Evolutionary conservation across 2,797 vertebrate species (phyloP).

Genomic region (Halcyon chelicuti): DNA sequence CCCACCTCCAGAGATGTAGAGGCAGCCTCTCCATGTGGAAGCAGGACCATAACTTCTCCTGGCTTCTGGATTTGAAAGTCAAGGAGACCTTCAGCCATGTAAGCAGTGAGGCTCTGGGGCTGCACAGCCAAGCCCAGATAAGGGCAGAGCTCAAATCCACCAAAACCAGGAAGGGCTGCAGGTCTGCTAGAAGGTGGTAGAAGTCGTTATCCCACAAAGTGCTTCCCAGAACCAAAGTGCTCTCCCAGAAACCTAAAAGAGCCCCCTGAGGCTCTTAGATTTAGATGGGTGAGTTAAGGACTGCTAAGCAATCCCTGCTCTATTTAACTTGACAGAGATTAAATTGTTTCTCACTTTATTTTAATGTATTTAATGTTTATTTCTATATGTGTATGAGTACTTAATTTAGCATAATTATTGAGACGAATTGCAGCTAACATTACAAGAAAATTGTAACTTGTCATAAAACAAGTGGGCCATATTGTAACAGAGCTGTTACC

Average conservation of each 20-base stretch:
- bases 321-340: conserved; percentile 33
- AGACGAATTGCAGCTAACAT: conserved; percentile 79
- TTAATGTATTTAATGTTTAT: conserved; percentile 76
- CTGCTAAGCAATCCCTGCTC: neutral
- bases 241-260: neutral
- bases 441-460: conserved; percentile 86
- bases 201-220: neutral
- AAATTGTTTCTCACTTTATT: conserved; percentile 66
- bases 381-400: conserved; percentile 75
- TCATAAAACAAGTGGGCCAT: conserved; percentile 77
- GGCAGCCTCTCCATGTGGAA: neutral
- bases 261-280: neutral
- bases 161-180: neutral
- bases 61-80: neutral
- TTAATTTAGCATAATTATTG: conserved; percentile 83
- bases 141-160: neutral
- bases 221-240: neutral
- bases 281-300: neutral
- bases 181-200: neutral
- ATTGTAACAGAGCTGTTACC: conserved; percentile 72
- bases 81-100: neutral
- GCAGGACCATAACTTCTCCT: neutral
- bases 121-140: neutral
- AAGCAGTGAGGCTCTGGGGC: rapidly evolving
- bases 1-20: neutral